Conservation (phyloP, 53 echinoderm and acorn worm genomes). For the Henricia sp. region DNA sequence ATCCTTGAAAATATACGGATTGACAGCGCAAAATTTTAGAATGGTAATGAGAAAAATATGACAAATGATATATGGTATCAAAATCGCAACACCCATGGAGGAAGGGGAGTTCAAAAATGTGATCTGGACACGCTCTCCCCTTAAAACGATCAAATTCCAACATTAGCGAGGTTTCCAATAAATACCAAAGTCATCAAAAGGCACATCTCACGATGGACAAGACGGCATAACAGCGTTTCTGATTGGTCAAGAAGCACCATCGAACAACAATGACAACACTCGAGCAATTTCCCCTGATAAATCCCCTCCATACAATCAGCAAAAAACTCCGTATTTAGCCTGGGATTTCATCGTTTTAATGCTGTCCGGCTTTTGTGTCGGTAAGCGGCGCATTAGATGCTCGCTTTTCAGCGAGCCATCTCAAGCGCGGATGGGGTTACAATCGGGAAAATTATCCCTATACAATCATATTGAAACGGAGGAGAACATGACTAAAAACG, state of each 20-base stretch:
- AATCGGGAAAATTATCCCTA: conserved; percentile 34
- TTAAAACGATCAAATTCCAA: neutral
- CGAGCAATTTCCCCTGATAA: conserved; percentile 47
- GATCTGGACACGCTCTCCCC: too few relatives aligned
- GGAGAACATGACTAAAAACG: too few relatives aligned
- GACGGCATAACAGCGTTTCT: neutral
- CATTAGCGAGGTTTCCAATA: neutral
- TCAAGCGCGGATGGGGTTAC: neutral
- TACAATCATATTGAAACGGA: conserved; percentile 30
- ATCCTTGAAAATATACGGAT: too few relatives aligned
- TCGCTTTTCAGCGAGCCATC: conserved; percentile 15
- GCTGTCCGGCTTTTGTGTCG: conserved; percentile 33
- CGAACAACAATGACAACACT: conserved; percentile 37
- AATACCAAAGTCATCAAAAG: neutral
- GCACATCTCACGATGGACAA: neutral
- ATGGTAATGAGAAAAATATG: too few relatives aligned
- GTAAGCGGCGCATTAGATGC: conserved; percentile 39
- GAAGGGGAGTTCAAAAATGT: too few relatives aligned
- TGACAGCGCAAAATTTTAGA: too few relatives aligned
- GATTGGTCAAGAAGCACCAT: neutral
- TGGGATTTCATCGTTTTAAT: conserved; percentile 8
- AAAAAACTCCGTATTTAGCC: neutral
- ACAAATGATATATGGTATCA: too few relatives aligned
- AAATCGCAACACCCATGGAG: too few relatives aligned
- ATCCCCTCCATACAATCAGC: conserved; percentile 18